Base-by-base conservation (phyloP, 2,797 vertebrate genomes). In the Mastacembelus armatus region DNA sequence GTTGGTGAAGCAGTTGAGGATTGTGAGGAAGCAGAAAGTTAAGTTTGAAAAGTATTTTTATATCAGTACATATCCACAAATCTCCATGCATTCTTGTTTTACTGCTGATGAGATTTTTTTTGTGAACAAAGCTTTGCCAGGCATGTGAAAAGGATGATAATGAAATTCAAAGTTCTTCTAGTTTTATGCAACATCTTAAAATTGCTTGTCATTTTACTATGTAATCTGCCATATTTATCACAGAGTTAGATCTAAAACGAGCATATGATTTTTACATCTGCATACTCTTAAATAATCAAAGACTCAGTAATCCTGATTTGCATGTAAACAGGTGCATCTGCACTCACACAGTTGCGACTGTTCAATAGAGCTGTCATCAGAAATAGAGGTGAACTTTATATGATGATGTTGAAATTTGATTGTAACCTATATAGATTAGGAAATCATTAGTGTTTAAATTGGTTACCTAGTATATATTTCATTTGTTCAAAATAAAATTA, bases 61-160 rank as follows among this genome's bases (percentile, higher is more conserved):
- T 55, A 2, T 47, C 14, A n/a, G 3, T 52, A 52, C 54, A 50
- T 44, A 29, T 33, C 24, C 21, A 29, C 19, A 45, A 7, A 60
- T 60, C 24, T 21, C 18, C 3, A 19, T 44, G 16, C 16, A 1
- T 71, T 15, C 33, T 38, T 72, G 24, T 49, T 83, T 75, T 77
- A 61, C 45, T 78, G 47, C 32, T 74, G 66, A 69, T 72, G 38
- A 43, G 26, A 33, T 68, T 67, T 59, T 42, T 52, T 67, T 50
- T 36, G 30, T 40, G 21, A 49, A 44, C 39, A 48, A 48, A 48
- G 16, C 40, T 60, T 59, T 43, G 43, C 36, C 26, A 49, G 36
- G 19, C 39, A 21, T 32, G 32, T 66, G 55, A 54, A 35, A 24
- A 63, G 5, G 5, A 49, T 57, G n/a, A 32, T 59, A 36, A 35